These are phyloP conservation scores for Brachirus orientalis DNA, from an alignment of 2,113 vertebrate species.

Conservation along the genomic window DNA sequence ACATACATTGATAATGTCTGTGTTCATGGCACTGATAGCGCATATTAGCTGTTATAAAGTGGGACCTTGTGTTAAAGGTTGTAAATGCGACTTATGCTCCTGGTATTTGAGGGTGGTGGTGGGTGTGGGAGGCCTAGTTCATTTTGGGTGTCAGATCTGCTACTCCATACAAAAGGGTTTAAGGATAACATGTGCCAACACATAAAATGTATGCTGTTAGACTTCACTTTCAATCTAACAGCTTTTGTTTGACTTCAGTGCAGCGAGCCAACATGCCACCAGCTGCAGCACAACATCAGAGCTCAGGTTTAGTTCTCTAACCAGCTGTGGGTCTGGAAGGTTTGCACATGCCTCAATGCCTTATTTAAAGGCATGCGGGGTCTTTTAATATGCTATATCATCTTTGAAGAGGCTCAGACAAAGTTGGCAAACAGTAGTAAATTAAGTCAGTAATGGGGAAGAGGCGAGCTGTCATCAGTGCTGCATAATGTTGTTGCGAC, in stretches of 20 bases:
- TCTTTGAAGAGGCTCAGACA: conserved; percentile 11
- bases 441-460: not conserved
- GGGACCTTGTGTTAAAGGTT: too few relatives aligned
- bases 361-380: conserved; percentile 5
- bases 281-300: conserved; percentile 28
- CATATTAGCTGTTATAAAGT: too few relatives aligned
- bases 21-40: too few relatives aligned
- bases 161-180: conserved; percentile 12
- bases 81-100: not conserved
- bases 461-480: not conserved
- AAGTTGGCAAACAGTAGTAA: conserved; percentile 1
- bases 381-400: conserved; percentile 12
- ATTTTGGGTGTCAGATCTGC: conserved; percentile 20
- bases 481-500: too few relatives aligned
- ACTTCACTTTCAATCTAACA: not conserved
- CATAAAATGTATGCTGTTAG: conserved; percentile 18
- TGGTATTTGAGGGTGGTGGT: conserved; percentile 32
- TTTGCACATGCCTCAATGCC: not conserved
- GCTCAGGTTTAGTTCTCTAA: conserved; percentile 7
- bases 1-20: too few relatives aligned
- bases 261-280: not conserved
- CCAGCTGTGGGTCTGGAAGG: not conserved
- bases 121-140: conserved; percentile 4
- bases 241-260: not conserved
- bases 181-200: conserved; percentile 41